phyloP scores from a whole-genome alignment of 2,888 invertebrate genomes.

The Trachelus stipa region DNA sequence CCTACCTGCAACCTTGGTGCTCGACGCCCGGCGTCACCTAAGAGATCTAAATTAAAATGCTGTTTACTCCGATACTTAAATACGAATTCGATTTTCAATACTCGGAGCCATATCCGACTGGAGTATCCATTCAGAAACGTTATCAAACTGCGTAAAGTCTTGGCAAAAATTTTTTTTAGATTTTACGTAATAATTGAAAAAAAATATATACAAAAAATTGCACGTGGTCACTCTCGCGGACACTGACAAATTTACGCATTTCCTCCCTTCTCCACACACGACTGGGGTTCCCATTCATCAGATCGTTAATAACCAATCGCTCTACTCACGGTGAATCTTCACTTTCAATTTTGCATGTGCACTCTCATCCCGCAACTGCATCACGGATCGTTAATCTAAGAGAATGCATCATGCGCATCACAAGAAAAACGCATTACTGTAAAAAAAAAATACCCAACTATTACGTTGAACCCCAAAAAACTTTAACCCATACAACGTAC shows the following conservation, averaged over 20 bases:
- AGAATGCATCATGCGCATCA: background rate
- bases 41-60: slow-evolving; percentile 55
- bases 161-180: background rate
- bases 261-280: background rate
- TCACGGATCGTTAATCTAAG: background rate
- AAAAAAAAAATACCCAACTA: background rate
- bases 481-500: accelerated
- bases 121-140: background rate
- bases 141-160: background rate
- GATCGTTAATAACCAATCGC: background rate
- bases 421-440: background rate
- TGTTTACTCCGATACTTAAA: slow-evolving; percentile 55
- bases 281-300: background rate
- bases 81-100: slow-evolving; percentile 18
- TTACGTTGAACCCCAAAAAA: no score
- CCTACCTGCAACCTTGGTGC: slow-evolving; percentile 2
- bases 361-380: background rate
- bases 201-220: background rate
- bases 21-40: background rate
- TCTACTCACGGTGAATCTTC: background rate
- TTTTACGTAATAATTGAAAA: background rate
- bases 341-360: background rate
- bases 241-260: background rate
- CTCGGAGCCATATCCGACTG: background rate
- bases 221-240: background rate